phyloP scores from a whole-genome alignment of 2,888 invertebrate species.

The Perizoma affinitatum region DNA sequence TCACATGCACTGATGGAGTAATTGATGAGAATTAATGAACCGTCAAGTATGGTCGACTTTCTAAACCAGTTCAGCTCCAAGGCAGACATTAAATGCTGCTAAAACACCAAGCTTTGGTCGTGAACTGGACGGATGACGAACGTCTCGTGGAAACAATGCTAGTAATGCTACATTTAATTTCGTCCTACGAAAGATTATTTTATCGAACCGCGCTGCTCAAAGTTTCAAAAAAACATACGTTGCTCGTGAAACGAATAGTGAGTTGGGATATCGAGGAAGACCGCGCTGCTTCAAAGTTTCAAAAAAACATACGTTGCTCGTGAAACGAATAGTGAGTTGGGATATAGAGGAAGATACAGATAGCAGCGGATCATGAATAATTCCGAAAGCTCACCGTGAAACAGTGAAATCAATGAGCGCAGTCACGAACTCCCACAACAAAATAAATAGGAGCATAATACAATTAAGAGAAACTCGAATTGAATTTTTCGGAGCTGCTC shows the following conservation, averaged over 20 bases:
- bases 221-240: no score
- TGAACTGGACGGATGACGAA: no score
- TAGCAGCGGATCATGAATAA: slow-evolving; percentile 32
- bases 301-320: no score
- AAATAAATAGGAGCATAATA: slow-evolving; percentile 54
- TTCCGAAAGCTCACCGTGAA: slow-evolving; percentile 45
- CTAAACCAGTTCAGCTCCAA: slow-evolving; percentile 24
- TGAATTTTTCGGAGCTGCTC: slow-evolving; percentile 49
- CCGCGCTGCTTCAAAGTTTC: no score
- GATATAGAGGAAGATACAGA: slow-evolving; percentile 12
- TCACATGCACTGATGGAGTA: slow-evolving; percentile 39
- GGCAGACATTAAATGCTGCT: slow-evolving; percentile 1
- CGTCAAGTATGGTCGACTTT: slow-evolving; percentile 25
- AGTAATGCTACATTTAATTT: no score
- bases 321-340: no score
- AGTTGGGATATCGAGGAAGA: background rate
- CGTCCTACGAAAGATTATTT: no score
- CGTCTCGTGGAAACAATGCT: no score
- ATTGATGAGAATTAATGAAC: slow-evolving; percentile 30
- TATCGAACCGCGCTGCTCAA: no score
- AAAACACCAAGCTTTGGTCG: no score
- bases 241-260: no score
- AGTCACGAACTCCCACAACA: slow-evolving; percentile 53
- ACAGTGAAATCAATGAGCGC: slow-evolving; percentile 47
- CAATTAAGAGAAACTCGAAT: slow-evolving; percentile 60